phyloP scores from a whole-genome alignment of 2,888 invertebrate genomes.

The Pemphredon lugubris region DNA sequence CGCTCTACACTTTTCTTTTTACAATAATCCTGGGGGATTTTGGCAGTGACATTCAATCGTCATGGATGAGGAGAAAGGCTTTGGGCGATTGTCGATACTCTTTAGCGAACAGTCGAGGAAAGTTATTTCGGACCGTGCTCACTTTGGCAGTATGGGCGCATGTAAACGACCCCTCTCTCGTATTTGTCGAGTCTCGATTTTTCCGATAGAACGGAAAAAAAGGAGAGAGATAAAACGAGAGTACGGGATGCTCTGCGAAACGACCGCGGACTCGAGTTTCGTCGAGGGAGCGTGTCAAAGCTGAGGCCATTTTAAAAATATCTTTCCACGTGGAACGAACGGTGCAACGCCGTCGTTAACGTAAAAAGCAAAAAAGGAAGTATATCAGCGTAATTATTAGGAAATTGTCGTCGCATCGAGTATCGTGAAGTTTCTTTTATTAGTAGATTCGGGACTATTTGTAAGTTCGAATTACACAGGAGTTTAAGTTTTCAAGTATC shows the following conservation, averaged over 20 bases:
- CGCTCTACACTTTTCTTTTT: constrained; percentile 37
- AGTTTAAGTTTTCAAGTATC: too few relatives aligned
- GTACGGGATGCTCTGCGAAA: too few relatives aligned
- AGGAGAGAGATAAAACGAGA: too few relatives aligned
- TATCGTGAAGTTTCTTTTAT: too few relatives aligned
- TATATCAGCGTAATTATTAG: too few relatives aligned
- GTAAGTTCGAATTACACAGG: too few relatives aligned
- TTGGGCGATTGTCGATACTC: constrained; percentile 10
- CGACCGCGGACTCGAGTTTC: too few relatives aligned
- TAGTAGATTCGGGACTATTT: too few relatives aligned
- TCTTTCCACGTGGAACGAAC: neutral
- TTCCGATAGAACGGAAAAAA: neutral
- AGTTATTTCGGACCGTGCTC: neutral
- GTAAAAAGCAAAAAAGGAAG: too few relatives aligned
- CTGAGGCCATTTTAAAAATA: constrained; percentile 20
- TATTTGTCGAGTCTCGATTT: neutral
- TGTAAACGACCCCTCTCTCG: neutral
- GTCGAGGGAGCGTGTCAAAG: constrained; percentile 1
- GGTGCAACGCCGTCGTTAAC: neutral
- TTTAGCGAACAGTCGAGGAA: constrained; percentile 3
- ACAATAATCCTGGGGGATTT: constrained; percentile 73
- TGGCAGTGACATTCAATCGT: constrained; percentile 80
- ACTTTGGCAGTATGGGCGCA: constrained; percentile 11
- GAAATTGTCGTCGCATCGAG: too few relatives aligned
- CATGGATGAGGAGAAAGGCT: constrained; percentile 75